Conservation (phyloP, 2,797 vertebrate genomes). For the Carapus acus region DNA sequence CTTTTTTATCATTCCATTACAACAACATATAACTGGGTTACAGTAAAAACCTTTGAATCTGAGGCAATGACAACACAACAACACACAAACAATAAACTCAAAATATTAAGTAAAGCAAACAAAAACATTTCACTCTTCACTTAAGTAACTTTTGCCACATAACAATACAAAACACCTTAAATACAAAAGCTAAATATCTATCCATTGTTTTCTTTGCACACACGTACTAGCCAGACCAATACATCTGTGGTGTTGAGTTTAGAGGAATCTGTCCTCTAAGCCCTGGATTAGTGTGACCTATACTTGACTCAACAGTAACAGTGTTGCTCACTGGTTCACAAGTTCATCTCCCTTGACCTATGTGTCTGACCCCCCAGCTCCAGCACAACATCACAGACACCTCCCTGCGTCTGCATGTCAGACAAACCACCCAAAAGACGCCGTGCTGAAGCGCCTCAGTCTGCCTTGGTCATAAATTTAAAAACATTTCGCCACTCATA, state of each 20-base stretch:
- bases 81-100: no score
- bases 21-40: no score
- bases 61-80: no score
- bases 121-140: no score
- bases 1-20: no score
- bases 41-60: no score
- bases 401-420: constrained; percentile 10
- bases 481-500: constrained; percentile 55
- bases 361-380: constrained; percentile 26
- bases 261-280: constrained; percentile 52
- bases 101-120: no score
- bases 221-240: constrained; percentile 48
- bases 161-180: neutral
- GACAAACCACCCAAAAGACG: constrained; percentile 10
- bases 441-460: constrained; percentile 5
- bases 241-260: constrained; percentile 52
- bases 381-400: neutral
- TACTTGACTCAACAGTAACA: constrained; percentile 61
- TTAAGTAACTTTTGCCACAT: neutral
- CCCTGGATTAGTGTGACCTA: constrained; percentile 63
- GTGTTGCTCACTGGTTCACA: constrained; percentile 49
- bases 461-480: constrained; percentile 57
- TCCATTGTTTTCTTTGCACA: neutral
- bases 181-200: neutral
- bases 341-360: constrained; percentile 55